These are phyloP conservation scores for Mus spretus DNA, from an alignment of 2,797 vertebrate species.

Conservation along the genomic window DNA sequence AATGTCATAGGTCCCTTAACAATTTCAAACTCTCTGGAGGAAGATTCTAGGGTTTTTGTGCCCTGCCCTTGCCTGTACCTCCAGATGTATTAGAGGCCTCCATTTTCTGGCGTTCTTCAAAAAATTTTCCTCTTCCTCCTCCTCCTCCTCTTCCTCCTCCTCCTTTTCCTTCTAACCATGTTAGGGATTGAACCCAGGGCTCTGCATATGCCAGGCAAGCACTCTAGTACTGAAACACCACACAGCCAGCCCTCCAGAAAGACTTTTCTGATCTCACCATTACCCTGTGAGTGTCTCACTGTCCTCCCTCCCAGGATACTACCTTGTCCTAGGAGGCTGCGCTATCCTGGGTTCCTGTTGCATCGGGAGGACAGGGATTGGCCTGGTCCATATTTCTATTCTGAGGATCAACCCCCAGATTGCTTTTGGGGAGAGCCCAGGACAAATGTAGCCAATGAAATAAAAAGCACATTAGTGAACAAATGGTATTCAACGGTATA, in stretches of 20 bases:
- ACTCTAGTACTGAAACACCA: background rate
- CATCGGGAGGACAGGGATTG: rapidly evolving
- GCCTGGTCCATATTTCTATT: background rate
- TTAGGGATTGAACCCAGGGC: background rate
- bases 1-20: background rate
- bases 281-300: background rate
- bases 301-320: background rate
- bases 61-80: background rate
- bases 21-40: background rate
- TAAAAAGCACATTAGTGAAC: background rate
- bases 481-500: background rate
- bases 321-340: background rate
- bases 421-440: background rate
- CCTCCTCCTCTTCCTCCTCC: rapidly evolving
- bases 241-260: background rate
- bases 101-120: background rate
- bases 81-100: background rate
- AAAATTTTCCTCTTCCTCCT: background rate
- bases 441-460: background rate
- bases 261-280: background rate
- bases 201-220: background rate
- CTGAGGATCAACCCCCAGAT: background rate
- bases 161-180: rapidly evolving
- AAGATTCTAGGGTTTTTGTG: background rate
- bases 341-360: too few species aligned